Base-by-base conservation (phyloP, 2,113 vertebrate species). In the Kryptolebias marmoratus region DNA sequence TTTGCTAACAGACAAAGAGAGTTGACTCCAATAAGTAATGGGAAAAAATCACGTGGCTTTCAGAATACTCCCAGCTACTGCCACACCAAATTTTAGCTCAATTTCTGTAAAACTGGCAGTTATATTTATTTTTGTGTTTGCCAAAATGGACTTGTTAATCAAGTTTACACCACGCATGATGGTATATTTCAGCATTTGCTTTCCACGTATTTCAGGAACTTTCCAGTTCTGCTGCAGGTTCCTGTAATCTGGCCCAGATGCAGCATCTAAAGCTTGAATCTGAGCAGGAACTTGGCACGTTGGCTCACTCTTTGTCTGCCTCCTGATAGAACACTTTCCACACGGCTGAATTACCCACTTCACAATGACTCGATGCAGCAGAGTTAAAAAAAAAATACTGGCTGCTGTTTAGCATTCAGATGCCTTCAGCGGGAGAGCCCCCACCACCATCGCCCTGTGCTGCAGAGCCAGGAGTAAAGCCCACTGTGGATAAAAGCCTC, bases 331-430 rank as follows among this genome's bases (percentile, higher is more conserved):
- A 90, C 71, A 52, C 77, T 89, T 93, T 94, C 79, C 89, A 90
- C 84, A 85, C 81, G 68, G 82, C 75, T 91, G 88, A 81, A 79
- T 91, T 78, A 85, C 70, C 70, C 87, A 84, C 90, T 91, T 89
- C 85, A 76, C 55, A 87, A 84, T 76, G 87, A 85, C 88, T 81
- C 65, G 67, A 86, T 69, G 91, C 90, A 93, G 77, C 81, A 77
- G 88, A 90, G 91, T 90, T 88, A 82, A 82, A 91, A 90, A 93
- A 85, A 58, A 87, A 84, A 42, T 36, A 85, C 81, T 88, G 76
- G 71, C 1, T 32, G 66, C 67, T 83, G 87, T 91, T 93, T 87
- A 90, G 72, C 81, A 89, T 91, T 93, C 87, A 90, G 62, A 91
- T 89, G 74, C 69, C 80, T 80, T 87, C 64, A 89, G 63, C 84